Base-by-base conservation (phyloP, 2,888 invertebrate species). In the Sialis lutaria region DNA sequence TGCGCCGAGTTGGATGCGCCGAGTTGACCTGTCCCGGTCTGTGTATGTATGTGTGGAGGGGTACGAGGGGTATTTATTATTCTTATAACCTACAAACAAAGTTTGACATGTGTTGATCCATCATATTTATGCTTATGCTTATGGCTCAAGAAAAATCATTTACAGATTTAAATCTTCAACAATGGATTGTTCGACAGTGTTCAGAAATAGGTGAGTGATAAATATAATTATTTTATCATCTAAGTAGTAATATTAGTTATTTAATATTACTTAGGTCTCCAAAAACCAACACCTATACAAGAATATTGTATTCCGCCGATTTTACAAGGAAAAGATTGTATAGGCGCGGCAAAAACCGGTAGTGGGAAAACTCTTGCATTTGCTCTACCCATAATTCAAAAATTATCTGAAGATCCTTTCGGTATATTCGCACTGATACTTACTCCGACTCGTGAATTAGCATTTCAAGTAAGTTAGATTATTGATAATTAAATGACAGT, bases 361-460 rank as follows among this genome's bases (percentile, higher is more conserved):
- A 95, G 93, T 48, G 97, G 97, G 2, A 98, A 98, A 71, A 98
- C 98, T 1, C 79, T 97, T 58, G 93, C 97, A 0, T 98, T 98
- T 73, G 95, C 92, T 0, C 64, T 97, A 46, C 96, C 96, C 0
- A 90, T 97, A 56, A 63, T 97, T 42, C 91, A 96, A 62, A 79
- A 82, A 60, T 68, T 97, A 32, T 86, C 87, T 49, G 85, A 91
- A 60, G 96, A 98, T 65, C 96, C 96, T 0, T 92, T 86, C 63
- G 95, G 95, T 47, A 91, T 97, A 61, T 98, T 85, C 73, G 93
- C 95, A 2, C 70, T 98, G 32, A 71, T 98, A 22, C 67, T 98
- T 8, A 96, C 97, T 9, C 97, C 98, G 2, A 98, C 97, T 1
- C 82, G 93, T 61, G 91, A 91, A 63, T 63, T 92, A 50, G 90